Base-by-base conservation (phyloP, 2,113 vertebrate species). In the Echinops telfairi region DNA sequence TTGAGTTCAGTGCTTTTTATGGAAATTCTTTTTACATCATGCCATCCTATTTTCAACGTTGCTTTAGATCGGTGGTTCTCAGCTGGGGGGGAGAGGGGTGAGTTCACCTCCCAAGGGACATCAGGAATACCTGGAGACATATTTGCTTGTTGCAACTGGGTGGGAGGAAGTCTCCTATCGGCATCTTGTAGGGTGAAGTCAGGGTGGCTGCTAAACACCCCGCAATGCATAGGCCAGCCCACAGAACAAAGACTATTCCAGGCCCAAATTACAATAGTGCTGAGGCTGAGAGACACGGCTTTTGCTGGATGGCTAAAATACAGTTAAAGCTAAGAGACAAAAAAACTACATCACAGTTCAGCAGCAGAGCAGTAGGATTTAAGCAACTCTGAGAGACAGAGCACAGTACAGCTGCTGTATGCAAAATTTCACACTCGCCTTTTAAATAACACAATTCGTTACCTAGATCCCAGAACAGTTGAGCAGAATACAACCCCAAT, bases 401-500 rank as follows among this genome's bases (percentile, higher is more conserved):
- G 9, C 83, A 23, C 33, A 70, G 27, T 15, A 43, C 11, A 47
- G 70, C 27, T 9, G 12, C 40, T 27, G 23, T 87, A 62, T 60
- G 57, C 8, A n/a, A 77, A 60, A 91, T 83, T 64, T 27, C 64
- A 60, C 83, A 78, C 73, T 87, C 0, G 2, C 58, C 91, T 86
- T 38, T 79, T 82, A 90, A 92, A 86, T 70, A 89, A 53, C 25
- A 80, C 58, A 81, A 86, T 71, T 87, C 79, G 71, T 91, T 92
- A 90, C 75, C 87, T 60, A 92, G 92, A 80, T 89, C 88, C 88
- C 93, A 97, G 90, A 97, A 97, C 87, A 94, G 94, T 78, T 73
- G 95, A 96, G 90, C 85, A 96, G 92, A 97, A 97, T 95, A 96
- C 95, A 97, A 95, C 89, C 97, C 96, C 88, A 88, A 83, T 90